These are phyloP conservation scores for Temnothorax curvispinosus DNA, from an alignment of 1,140 invertebrate species.

Conservation along the genomic window DNA sequence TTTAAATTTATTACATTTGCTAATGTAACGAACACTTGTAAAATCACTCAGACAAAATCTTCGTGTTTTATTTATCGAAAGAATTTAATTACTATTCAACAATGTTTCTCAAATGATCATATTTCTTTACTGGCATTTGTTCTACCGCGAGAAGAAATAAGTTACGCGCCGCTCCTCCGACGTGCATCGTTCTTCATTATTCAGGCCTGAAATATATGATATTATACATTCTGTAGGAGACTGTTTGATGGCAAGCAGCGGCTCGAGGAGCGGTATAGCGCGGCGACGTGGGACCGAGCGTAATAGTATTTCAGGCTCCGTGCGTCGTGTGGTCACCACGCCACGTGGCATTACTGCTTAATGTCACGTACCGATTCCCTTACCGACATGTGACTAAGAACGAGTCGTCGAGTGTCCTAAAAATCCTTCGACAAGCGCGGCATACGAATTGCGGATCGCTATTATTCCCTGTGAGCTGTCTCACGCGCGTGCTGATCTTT, in stretches of 20 bases:
- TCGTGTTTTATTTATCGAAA: neutral
- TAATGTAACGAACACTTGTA: neutral
- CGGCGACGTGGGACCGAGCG: conserved; percentile 50
- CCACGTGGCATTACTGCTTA: conserved; percentile 73
- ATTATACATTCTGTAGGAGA: conserved; percentile 62
- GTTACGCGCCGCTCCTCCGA: neutral
- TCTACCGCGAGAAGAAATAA: neutral
- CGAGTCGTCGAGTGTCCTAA: conserved; percentile 67
- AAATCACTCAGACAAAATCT: neutral
- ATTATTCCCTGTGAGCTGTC: conserved; percentile 67
- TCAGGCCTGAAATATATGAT: conserved; percentile 50
- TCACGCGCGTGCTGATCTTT: conserved; percentile 50
- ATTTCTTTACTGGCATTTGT: neutral
- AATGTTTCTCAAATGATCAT: neutral
- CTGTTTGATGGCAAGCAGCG: conserved; percentile 62
- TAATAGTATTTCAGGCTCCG: conserved; percentile 72
- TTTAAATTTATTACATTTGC: neutral
- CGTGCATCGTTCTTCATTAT: conserved; percentile 32
- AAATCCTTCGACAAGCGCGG: conserved; percentile 65
- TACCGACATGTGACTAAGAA: conserved; percentile 70
- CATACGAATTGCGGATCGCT: conserved; percentile 69
- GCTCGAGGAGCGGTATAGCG: neutral
- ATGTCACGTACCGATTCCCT: conserved; percentile 74
- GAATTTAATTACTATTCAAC: neutral
- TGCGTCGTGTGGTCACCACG: conserved; percentile 42